These are phyloP conservation scores for Nothura maculosa DNA, from an alignment of 2,797 vertebrate species.

Conservation along the genomic window DNA sequence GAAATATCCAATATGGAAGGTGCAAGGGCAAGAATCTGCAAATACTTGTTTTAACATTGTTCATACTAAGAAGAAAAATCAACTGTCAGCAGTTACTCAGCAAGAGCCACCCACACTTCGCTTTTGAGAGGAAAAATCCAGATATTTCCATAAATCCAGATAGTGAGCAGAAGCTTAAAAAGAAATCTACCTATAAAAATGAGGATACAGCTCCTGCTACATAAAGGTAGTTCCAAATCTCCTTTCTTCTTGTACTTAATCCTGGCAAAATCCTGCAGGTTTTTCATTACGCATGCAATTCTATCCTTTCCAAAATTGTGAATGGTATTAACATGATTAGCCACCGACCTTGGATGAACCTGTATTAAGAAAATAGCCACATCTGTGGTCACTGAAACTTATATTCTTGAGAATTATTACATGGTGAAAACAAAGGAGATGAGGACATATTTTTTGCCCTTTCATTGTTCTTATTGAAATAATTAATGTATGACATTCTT, in stretches of 20 bases:
- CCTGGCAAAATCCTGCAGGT: background rate
- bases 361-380: background rate
- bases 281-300: background rate
- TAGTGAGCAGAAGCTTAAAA: background rate
- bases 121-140: background rate
- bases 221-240: background rate
- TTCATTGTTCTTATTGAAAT: background rate
- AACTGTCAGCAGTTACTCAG: background rate
- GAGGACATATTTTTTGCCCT: background rate
- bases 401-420: background rate
- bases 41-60: background rate
- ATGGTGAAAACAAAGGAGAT: background rate
- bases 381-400: background rate
- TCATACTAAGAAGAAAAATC: background rate
- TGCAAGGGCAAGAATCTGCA: background rate
- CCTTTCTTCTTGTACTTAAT: background rate
- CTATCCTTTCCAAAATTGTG: background rate
- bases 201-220: background rate
- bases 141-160: background rate
- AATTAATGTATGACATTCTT: background rate
- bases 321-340: background rate
- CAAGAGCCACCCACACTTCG: background rate
- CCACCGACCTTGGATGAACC: background rate
- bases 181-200: background rate
- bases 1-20: background rate